These are phyloP conservation scores for Xyliphius kryptos DNA, from an alignment of 2,113 vertebrate species.

Conservation along the genomic window DNA sequence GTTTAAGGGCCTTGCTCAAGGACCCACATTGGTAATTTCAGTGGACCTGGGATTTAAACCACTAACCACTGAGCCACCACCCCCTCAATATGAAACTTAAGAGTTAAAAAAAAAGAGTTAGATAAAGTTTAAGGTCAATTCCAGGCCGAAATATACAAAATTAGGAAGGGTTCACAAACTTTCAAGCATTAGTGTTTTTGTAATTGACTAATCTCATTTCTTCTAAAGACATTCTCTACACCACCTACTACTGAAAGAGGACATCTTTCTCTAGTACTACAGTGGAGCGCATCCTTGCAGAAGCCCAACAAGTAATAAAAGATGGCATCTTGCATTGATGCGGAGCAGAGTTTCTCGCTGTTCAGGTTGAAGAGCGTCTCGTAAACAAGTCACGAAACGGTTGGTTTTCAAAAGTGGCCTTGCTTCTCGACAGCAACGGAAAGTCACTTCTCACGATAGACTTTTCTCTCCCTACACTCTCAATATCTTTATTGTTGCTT, in stretches of 20 bases:
- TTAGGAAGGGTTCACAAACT: background rate
- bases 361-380: constrained; percentile 54
- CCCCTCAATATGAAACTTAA: too few relatives aligned
- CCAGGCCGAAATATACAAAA: too few relatives aligned
- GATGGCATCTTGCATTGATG: constrained; percentile 31
- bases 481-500: constrained; percentile 71
- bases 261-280: background rate
- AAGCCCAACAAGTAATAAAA: constrained; percentile 22
- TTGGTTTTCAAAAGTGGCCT: constrained; percentile 66
- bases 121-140: too few relatives aligned
- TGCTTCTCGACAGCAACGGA: constrained; percentile 67
- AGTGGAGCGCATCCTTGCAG: constrained; percentile 3
- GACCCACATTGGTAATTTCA: too few relatives aligned
- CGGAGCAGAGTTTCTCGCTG: constrained; percentile 33
- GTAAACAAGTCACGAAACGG: constrained; percentile 70
- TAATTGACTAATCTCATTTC: background rate
- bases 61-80: too few relatives aligned
- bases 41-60: too few relatives aligned
- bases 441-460: constrained; percentile 60
- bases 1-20: too few relatives aligned
- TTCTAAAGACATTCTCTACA: background rate
- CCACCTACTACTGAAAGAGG: background rate
- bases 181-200: background rate
- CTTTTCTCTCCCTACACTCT: constrained; percentile 46
- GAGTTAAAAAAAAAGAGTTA: too few relatives aligned